phyloP scores from a whole-genome alignment of 2,113 vertebrate species.

The Tachysurus fulvidraco region DNA sequence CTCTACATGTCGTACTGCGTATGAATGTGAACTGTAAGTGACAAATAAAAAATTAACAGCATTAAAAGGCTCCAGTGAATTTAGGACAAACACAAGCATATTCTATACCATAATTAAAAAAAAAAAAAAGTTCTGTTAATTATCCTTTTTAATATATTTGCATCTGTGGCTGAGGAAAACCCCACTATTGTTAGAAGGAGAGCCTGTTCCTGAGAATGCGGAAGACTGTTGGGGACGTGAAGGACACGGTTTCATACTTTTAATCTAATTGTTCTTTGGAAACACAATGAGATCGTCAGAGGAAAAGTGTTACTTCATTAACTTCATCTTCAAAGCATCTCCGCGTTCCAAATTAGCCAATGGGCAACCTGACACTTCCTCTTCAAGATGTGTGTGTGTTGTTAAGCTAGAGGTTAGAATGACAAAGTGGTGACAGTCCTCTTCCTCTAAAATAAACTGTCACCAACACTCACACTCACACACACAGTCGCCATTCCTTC shows the following conservation, averaged over 20 bases:
- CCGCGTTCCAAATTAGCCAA: neutral
- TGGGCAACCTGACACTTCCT: conserved; percentile 37
- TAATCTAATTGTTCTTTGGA: conserved; percentile 4
- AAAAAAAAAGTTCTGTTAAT: neutral
- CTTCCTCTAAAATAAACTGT: conserved; percentile 42
- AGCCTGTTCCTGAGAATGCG: neutral
- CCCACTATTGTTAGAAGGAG: neutral
- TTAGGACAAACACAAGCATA: neutral
- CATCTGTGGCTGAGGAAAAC: neutral
- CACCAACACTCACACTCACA: conserved; percentile 36
- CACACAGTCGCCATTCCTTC: conserved; percentile 10
- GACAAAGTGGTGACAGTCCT: conserved; percentile 45
- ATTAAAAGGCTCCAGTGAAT: neutral
- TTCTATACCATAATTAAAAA: neutral
- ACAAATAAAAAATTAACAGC: neutral
- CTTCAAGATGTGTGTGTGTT: neutral
- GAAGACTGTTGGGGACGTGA: neutral
- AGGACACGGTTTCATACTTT: neutral
- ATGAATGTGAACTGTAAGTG: neutral
- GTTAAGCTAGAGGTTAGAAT: conserved; percentile 24
- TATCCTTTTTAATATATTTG: neutral
- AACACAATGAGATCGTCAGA: conserved; percentile 16
- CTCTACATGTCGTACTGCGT: no score
- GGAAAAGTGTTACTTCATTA: neutral
- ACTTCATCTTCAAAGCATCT: conserved; percentile 33